Percentiles rank a stretch among this genome's conserved stretches.
Conservation (phyloP, 2,113 vertebrate genomes). For the Microtus oregoni region DNA sequence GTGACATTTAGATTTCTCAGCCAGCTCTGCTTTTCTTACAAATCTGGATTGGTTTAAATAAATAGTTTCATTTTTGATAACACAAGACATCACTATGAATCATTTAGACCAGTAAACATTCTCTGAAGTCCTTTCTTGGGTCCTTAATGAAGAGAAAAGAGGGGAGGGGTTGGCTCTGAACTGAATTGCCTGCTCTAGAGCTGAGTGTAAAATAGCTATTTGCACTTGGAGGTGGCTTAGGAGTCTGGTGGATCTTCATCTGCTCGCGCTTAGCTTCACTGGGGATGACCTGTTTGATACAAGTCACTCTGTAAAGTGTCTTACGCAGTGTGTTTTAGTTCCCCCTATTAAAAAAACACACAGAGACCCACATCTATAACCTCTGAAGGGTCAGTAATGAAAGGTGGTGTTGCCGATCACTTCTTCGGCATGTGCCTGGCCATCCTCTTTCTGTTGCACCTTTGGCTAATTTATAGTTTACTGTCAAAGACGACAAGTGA, state of each 20-base stretch:
- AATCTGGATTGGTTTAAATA: constrained; percentile 36
- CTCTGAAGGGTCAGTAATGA: neutral
- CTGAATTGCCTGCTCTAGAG: neutral
- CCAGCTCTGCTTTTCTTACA: constrained; percentile 49
- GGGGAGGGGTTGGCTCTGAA: neutral
- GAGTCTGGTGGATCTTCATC: neutral
- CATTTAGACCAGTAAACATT: constrained; percentile 30
- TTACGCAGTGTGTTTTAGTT: neutral
- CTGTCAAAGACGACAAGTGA: neutral
- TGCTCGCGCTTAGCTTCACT: neutral
- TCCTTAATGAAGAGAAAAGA: neutral
- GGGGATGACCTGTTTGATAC: neutral
- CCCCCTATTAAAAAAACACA: neutral
- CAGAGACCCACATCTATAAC: neutral
- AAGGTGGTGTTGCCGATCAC: neutral
- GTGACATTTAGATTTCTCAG: neutral
- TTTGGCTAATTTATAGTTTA: neutral
- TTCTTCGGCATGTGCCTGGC: neutral
- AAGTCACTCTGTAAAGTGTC: constrained; percentile 8
- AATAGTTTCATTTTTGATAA: constrained; percentile 32
- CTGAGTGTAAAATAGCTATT: neutral
- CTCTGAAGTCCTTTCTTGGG: neutral
- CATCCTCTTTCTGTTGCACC: neutral
- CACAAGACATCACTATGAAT: neutral
- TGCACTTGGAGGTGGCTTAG: neutral